Conservation (phyloP, 2,888 invertebrate species). For the Aphrophora alni region DNA sequence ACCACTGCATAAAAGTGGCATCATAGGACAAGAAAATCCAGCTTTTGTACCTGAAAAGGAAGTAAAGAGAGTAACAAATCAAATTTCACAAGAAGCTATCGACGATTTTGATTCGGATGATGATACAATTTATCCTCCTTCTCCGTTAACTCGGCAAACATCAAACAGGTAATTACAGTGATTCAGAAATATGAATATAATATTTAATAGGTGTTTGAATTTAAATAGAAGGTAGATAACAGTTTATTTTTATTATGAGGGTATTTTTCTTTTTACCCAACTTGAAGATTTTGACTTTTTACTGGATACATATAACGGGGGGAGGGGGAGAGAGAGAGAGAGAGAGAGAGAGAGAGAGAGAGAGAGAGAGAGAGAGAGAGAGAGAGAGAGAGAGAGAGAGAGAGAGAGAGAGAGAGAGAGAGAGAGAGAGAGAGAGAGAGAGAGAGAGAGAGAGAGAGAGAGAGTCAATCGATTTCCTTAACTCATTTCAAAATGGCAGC, state of each 20-base stretch:
- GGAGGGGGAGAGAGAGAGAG: too few relatives aligned
- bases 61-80: not conserved
- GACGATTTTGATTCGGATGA: conserved; percentile 36
- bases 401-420: not conserved
- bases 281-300: too few relatives aligned
- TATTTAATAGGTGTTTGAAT: too few relatives aligned
- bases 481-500: too few relatives aligned
- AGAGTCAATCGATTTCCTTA: too few relatives aligned
- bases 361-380: too few relatives aligned
- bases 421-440: not conserved
- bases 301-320: too few relatives aligned
- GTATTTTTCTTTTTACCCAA: too few relatives aligned
- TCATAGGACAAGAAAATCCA: conserved; percentile 18
- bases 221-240: too few relatives aligned
- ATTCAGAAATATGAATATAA: too few relatives aligned
- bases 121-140: conserved; percentile 32
- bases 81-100: conserved; percentile 17
- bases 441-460: not conserved
- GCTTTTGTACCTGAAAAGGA: conserved; percentile 10
- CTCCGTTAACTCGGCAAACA: conserved; percentile 22
- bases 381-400: not conserved
- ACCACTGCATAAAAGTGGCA: not conserved
- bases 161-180: not conserved
- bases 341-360: too few relatives aligned
- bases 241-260: too few relatives aligned